These are phyloP conservation scores for Sceloporus undulatus DNA, from an alignment of 2,113 vertebrate genomes.

Conservation along the genomic window DNA sequence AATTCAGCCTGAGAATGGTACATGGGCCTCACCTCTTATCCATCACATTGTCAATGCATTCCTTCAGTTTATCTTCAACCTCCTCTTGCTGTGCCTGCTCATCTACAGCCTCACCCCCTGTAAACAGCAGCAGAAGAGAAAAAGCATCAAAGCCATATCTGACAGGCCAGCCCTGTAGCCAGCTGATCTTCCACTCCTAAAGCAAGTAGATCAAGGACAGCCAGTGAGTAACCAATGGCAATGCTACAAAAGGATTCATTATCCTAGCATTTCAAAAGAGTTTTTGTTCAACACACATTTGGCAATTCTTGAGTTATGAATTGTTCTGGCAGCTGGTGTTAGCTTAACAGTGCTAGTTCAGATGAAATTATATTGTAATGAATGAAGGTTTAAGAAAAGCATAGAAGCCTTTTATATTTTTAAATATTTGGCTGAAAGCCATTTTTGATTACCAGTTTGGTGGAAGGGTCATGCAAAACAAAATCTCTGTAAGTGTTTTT, in stretches of 20 bases:
- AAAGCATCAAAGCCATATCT: background rate
- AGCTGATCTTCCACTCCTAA: background rate
- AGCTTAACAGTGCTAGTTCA: background rate
- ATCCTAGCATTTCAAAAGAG: background rate
- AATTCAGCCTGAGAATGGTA: background rate
- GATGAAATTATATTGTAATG: slow-evolving; percentile 21
- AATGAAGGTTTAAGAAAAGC: background rate
- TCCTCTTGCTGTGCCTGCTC: slow-evolving; percentile 90
- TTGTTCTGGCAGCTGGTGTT: slow-evolving; percentile 1
- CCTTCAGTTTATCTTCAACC: slow-evolving; percentile 91
- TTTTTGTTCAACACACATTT: background rate
- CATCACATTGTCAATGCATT: slow-evolving; percentile 89
- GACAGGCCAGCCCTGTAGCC: background rate
- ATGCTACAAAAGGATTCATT: background rate
- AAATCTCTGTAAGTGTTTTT: background rate
- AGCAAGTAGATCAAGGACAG: background rate
- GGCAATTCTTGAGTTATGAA: background rate
- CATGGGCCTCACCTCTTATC: slow-evolving; percentile 87
- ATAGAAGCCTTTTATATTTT: background rate
- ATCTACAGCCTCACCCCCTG: slow-evolving; percentile 85
- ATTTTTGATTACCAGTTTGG: background rate
- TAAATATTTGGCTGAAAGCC: background rate
- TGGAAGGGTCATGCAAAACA: background rate
- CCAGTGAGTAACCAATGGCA: background rate
- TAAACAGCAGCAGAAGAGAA: slow-evolving; percentile 10